Conservation (phyloP, 2,113 vertebrate species). For the Pavo muticus region DNA sequence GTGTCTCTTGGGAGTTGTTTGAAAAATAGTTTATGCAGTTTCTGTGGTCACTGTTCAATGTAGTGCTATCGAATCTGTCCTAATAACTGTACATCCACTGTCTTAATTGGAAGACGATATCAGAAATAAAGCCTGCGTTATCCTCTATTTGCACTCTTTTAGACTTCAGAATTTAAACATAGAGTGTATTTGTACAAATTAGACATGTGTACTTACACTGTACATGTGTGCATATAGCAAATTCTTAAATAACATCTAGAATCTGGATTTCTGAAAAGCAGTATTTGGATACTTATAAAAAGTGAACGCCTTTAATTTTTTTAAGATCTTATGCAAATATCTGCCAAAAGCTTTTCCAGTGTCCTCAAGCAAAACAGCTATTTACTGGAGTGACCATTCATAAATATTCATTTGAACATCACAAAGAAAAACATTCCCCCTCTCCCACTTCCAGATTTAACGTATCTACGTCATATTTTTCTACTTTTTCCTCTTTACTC, state of each 20-base stretch:
- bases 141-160: neutral
- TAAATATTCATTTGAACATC: neutral
- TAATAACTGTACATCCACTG: neutral
- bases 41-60: neutral
- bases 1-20: neutral
- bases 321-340: neutral
- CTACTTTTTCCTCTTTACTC: neutral
- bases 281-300: neutral
- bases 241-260: neutral
- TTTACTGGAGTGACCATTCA: neutral
- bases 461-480: neutral
- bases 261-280: neutral
- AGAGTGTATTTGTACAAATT: neutral
- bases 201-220: neutral
- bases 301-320: neutral
- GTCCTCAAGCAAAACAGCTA: neutral
- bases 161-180: neutral
- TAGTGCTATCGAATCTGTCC: neutral
- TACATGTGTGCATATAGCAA: neutral
- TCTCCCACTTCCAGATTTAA: neutral
- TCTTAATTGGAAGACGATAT: neutral
- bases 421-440: neutral
- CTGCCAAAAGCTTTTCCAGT: neutral
- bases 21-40: neutral
- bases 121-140: neutral